phyloP scores from a whole-genome alignment of 2,888 invertebrate genomes.

The Osmoderma eremita region DNA sequence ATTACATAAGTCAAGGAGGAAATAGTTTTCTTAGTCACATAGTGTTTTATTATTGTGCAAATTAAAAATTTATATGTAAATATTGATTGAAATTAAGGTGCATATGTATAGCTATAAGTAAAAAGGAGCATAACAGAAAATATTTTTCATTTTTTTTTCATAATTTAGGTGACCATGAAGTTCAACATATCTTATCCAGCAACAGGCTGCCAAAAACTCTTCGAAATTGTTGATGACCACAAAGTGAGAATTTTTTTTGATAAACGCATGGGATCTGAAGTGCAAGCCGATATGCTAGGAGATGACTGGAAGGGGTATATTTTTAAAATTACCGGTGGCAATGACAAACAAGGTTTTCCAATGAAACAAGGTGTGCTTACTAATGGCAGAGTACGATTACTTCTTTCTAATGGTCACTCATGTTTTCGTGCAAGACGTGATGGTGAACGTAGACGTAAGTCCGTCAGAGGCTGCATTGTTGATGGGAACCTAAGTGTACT shows the following conservation, averaged over 20 bases:
- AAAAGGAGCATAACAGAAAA: too few species aligned
- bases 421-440: constrained; percentile 93
- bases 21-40: constrained; percentile 1
- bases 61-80: not conserved
- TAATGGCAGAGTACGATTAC: constrained; percentile 91
- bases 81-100: too few species aligned
- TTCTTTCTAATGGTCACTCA: constrained; percentile 92
- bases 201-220: constrained; percentile 96
- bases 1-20: constrained; percentile 22
- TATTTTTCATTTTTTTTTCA: not conserved
- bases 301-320: constrained; percentile 99
- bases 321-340: constrained; percentile 93
- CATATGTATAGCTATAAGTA: too few species aligned
- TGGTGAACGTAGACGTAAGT: constrained; percentile 96
- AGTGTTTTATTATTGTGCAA: not conserved
- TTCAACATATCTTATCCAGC: constrained; percentile 97
- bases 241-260: constrained; percentile 97
- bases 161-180: constrained; percentile 65
- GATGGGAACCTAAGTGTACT: constrained; percentile 95
- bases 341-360: constrained; percentile 99
- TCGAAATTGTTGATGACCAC: constrained; percentile 97
- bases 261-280: constrained; percentile 97
- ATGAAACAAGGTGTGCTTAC: constrained; percentile 99
- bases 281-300: constrained; percentile 91
- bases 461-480: constrained; percentile 97